Percentiles rank a stretch among this genome's conserved stretches.
Evolutionary conservation across 2,888 invertebrate species (phyloP).

Genomic region (Dasypogon diadema): DNA sequence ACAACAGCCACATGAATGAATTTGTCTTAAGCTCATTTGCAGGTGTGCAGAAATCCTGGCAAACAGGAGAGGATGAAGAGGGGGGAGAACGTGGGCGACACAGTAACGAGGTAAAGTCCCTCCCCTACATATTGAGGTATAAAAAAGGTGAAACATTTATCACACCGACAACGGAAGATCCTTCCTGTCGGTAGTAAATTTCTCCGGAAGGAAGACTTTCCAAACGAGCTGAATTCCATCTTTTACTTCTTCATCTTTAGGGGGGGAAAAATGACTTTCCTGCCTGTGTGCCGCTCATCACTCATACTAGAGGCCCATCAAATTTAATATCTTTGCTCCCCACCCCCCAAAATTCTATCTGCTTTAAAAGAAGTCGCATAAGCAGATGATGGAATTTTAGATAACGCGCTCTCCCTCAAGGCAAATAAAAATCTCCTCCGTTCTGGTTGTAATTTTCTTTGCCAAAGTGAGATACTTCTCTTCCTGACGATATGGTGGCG

Average conservation of each 20-base stretch:
- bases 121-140: conserved; percentile 2
- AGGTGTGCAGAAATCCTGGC: conserved; percentile 10
- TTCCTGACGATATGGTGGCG: neutral
- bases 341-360: neutral
- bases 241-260: conserved; percentile 6
- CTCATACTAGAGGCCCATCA: neutral
- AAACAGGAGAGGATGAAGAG: neutral
- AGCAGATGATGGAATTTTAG: conserved; percentile 30
- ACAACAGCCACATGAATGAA: conserved; percentile 1
- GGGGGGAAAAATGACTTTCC: neutral
- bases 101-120: conserved; percentile 15
- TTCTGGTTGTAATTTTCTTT: neutral
- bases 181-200: neutral
- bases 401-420: neutral
- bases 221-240: neutral
- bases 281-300: conserved; percentile 4
- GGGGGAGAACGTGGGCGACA: conserved; percentile 7
- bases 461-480: neutral
- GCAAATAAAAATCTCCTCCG: conserved; percentile 21
- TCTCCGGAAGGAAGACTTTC: neutral
- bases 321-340: conserved; percentile 14
- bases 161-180: neutral
- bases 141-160: conserved; percentile 33
- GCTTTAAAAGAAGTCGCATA: neutral
- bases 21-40: conserved; percentile 32